phyloP scores from a whole-genome alignment of 2,797 vertebrate species.

The Parambassis ranga region DNA sequence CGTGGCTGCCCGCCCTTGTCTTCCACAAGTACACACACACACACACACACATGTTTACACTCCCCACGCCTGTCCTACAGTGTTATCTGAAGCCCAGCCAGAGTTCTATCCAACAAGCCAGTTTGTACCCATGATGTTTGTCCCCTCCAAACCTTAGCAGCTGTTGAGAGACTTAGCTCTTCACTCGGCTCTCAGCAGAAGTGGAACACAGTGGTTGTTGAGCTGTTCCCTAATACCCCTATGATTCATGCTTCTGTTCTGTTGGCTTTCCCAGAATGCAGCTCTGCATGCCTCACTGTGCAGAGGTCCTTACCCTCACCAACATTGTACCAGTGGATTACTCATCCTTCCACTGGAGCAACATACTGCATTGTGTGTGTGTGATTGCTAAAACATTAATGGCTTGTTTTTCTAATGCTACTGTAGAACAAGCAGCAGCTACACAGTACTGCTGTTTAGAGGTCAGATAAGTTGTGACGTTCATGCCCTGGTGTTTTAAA shows the following conservation, averaged over 20 bases:
- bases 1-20: conserved; percentile 34
- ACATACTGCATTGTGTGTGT: conserved; percentile 24
- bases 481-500: conserved; percentile 10
- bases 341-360: conserved; percentile 63
- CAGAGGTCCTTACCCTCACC: conserved; percentile 53
- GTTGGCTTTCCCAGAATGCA: conserved; percentile 72
- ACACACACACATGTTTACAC: not conserved
- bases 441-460: conserved; percentile 10
- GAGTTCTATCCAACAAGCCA: conserved; percentile 52
- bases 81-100: conserved; percentile 60
- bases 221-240: conserved; percentile 62
- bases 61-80: not conserved
- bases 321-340: conserved; percentile 66
- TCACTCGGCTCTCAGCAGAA: conserved; percentile 56
- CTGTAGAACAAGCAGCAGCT: conserved; percentile 14
- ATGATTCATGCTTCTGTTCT: conserved; percentile 68
- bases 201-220: conserved; percentile 61
- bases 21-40: conserved; percentile 7
- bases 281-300: conserved; percentile 49
- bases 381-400: conserved; percentile 48
- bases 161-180: conserved; percentile 68
- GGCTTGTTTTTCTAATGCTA: conserved; percentile 46
- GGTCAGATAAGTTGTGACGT: not conserved
- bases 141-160: conserved; percentile 67
- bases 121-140: conserved; percentile 55